A percentile compares a stretch with the other conserved stretches of the same genome.
Conservation (phyloP, 2,797 vertebrate species). For the Pelodytes ibericus region DNA sequence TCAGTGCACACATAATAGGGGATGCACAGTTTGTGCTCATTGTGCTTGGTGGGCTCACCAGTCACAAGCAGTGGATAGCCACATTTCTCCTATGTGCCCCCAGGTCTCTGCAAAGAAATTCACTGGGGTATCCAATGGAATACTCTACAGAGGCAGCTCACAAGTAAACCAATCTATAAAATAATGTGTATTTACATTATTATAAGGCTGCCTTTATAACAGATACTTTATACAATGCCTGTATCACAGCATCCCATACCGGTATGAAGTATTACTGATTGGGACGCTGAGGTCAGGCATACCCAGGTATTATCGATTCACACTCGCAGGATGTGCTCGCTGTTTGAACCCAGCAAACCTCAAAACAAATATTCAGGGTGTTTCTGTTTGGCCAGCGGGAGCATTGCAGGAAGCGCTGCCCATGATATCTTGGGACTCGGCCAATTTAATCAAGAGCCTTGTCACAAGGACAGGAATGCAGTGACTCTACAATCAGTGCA, state of each 20-base stretch:
- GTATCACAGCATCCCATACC: too few relatives aligned
- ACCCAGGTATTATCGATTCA: constrained; percentile 18
- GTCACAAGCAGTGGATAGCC: too few relatives aligned
- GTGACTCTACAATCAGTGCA: background rate
- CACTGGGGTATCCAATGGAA: too few relatives aligned
- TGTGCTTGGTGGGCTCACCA: too few relatives aligned
- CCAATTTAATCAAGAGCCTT: constrained; percentile 19
- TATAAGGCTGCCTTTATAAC: too few relatives aligned
- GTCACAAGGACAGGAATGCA: constrained; percentile 10
- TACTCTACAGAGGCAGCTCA: too few relatives aligned
- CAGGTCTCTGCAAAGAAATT: too few relatives aligned
- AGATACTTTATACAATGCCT: background rate
- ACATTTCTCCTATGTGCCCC: too few relatives aligned
- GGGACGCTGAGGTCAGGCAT: background rate
- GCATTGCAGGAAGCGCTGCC: constrained; percentile 19
- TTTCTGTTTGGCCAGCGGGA: constrained; percentile 46
- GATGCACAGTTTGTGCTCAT: too few relatives aligned
- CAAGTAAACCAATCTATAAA: too few relatives aligned
- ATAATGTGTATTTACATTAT: too few relatives aligned
- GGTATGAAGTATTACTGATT: background rate
- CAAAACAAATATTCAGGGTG: constrained; percentile 46
- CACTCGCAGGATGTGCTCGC: constrained; percentile 18
- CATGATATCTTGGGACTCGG: constrained; percentile 20
- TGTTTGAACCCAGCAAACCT: constrained; percentile 35
- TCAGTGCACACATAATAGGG: too few relatives aligned